A percentile compares a stretch with the other conserved stretches of the same genome.
Conservation (phyloP, 2,797 vertebrate genomes). For the Coregonus ussuriensis region DNA sequence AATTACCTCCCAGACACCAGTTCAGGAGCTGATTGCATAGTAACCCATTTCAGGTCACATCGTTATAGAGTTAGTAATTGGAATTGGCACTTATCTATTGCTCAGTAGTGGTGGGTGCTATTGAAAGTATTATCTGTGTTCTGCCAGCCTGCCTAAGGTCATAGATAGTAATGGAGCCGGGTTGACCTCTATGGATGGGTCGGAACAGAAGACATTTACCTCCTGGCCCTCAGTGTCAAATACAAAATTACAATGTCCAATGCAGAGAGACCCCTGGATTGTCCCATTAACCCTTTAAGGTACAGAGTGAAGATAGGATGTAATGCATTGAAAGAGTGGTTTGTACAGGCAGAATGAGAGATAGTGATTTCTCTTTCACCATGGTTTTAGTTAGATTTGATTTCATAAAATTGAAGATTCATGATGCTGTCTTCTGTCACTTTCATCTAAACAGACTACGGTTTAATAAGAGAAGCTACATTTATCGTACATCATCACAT, state of each 20-base stretch:
- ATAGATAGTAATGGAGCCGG: background rate
- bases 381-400: background rate
- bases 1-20: background rate
- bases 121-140: background rate
- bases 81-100: constrained; percentile 2
- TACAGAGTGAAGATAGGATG: background rate
- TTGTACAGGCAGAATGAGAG: too few species aligned
- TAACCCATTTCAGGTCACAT: constrained; percentile 9
- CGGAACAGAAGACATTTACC: background rate
- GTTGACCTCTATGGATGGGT: background rate
- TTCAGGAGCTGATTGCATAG: background rate
- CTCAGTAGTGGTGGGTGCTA: background rate
- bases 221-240: background rate
- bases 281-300: background rate
- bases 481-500: background rate
- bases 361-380: too few species aligned
- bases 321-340: background rate
- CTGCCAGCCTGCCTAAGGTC: background rate
- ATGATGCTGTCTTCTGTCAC: too few species aligned
- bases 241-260: background rate
- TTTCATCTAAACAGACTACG: too few species aligned
- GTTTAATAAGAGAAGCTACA: background rate
- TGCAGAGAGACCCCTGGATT: background rate
- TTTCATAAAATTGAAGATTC: background rate
- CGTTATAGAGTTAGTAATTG: constrained; percentile 5